Evolutionary conservation across 2,888 invertebrate species (phyloP), one percentile per base, ranked within the genome.

Genomic region (Cecidostiba fungosa): DNA sequence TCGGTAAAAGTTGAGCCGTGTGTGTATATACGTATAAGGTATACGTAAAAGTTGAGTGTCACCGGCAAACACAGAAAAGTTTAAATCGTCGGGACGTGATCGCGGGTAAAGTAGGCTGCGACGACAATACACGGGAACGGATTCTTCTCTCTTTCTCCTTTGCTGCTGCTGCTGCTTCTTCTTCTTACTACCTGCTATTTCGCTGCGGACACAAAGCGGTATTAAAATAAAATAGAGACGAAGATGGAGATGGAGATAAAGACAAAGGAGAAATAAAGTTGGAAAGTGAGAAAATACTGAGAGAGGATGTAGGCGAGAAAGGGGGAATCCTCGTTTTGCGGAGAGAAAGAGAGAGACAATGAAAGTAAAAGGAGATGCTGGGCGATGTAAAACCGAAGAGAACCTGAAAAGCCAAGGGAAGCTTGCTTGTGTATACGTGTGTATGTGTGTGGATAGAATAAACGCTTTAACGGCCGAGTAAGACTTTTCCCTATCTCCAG

Each of bases 151-250:
- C 23, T 73, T 3, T 14, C 36, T n/a, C 59, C n/a, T 29, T 32
- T 76, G 47, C n/a, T 23, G 62, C n/a, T 47, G 29, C 32, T 3
- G 69, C 36, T 74, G 36, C 29, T 14, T 43, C 72, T 76, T 77
- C 36, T 43, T 47, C 32, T 62, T 66, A 76, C 62, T 83, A 59
- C 62, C 59, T 26, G 32, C 74, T 70, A 39, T 74, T 77, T n/a
- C 72, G 72, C 59, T 69, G n/a, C 73, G 69, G 32, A 32, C 50
- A 82, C 82, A 85, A 77, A 85, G 85, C 66, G 36, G 54, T 79
- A 82, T 82, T 85, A 74, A 85, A 85, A 85, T 82, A 79, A 85
- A 78, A 82, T 85, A 82, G 77, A 82, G 78, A 82, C 36, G 23
- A 54, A 77, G 77, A 86, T 77, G 77, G 69, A 85, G 62, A 29